Evolutionary conservation across 2,113 vertebrate species (phyloP).

Genomic region (Hydrolagus affinis): DNA sequence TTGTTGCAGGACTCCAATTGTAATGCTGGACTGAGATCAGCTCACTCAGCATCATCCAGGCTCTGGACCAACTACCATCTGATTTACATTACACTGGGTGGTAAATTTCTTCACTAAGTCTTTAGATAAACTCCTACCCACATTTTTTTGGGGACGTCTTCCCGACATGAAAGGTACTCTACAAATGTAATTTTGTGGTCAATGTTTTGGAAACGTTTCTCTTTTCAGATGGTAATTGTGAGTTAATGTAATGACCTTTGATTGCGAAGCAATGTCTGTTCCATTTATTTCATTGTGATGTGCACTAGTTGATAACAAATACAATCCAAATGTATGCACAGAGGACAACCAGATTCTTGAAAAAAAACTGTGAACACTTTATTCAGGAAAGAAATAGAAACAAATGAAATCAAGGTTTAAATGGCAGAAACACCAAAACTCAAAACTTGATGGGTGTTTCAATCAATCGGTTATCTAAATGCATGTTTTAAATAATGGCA

Average conservation of each 20-base stretch:
- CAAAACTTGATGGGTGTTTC: background rate
- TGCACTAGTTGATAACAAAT: background rate
- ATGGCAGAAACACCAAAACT: conserved; percentile 6
- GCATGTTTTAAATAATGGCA: no score
- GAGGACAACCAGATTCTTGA: background rate
- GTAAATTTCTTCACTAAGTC: no score
- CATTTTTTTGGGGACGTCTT: no score
- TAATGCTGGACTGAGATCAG: no score
- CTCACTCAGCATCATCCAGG: no score
- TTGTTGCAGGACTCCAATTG: no score
- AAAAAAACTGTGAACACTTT: background rate
- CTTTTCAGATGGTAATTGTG: background rate
- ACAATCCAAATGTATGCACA: background rate
- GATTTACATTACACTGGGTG: no score
- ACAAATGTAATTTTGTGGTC: no score
- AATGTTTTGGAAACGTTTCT: no score
- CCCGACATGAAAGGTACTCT: no score
- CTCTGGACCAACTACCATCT: no score
- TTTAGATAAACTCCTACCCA: no score
- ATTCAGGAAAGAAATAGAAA: conserved; percentile 24
- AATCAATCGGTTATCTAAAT: background rate
- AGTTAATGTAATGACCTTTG: background rate
- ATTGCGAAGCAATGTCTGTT: background rate
- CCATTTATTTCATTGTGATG: background rate
- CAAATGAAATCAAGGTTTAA: conserved; percentile 7